Percentiles rank a stretch among this genome's conserved stretches.
These are phyloP conservation scores for Ochropleura leucogaster DNA, from an alignment of 2,888 invertebrate species.

Conservation along the genomic window DNA sequence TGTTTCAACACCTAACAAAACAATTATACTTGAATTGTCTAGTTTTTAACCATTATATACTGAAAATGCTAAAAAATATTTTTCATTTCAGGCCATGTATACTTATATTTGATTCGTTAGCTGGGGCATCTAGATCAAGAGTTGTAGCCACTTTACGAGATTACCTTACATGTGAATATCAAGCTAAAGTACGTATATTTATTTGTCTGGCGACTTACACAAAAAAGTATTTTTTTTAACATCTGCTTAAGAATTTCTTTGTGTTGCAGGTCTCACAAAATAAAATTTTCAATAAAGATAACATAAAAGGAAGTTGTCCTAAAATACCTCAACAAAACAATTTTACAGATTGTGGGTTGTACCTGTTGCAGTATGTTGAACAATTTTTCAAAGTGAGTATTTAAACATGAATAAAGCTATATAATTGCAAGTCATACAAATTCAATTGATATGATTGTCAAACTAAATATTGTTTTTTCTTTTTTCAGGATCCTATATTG, in stretches of 20 bases:
- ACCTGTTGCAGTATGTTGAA: slow-evolving; percentile 98
- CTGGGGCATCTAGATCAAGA: slow-evolving; percentile 94
- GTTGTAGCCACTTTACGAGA: slow-evolving; percentile 97
- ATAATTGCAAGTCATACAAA: not conserved
- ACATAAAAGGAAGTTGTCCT: slow-evolving; percentile 96
- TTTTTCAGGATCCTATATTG: slow-evolving; percentile 94
- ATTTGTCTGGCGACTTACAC: not conserved
- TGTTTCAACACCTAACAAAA: slow-evolving; percentile 41
- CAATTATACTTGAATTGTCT: slow-evolving; percentile 1
- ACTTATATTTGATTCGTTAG: slow-evolving; percentile 98
- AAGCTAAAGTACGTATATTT: slow-evolving; percentile 91
- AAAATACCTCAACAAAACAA: slow-evolving; percentile 99
- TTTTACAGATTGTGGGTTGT: slow-evolving; percentile 99
- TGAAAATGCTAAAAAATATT: slow-evolving; percentile 12
- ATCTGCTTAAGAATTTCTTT: slow-evolving; percentile 31
- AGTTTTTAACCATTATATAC: slow-evolving; percentile 8
- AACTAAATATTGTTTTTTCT: slow-evolving; percentile 16
- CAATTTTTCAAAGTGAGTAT: slow-evolving; percentile 95
- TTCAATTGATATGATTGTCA: not conserved
- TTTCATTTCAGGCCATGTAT: slow-evolving; percentile 95
- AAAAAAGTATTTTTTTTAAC: not conserved
- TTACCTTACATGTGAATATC: slow-evolving; percentile 96
- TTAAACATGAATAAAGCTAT: not conserved
- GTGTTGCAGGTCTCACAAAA: slow-evolving; percentile 89
- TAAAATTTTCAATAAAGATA: slow-evolving; percentile 94